Conservation (phyloP, 1,140 invertebrate species). For the Anoplophora glabripennis region DNA sequence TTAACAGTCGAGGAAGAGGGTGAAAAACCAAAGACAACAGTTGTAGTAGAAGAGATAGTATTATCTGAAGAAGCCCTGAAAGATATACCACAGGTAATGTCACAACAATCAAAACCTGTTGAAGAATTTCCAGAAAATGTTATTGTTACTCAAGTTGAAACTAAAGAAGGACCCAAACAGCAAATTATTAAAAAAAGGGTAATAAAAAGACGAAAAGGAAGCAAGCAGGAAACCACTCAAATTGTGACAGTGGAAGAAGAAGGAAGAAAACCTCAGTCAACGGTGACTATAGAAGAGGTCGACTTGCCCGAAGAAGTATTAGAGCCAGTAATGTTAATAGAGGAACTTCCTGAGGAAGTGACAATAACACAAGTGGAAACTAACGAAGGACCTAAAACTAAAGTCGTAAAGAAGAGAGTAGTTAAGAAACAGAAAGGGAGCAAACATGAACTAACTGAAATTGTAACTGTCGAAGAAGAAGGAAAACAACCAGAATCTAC, state of each 20-base stretch:
- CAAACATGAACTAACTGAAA: slow-evolving; percentile 38
- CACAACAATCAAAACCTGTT: slow-evolving; percentile 20
- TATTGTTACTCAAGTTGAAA: slow-evolving; percentile 26
- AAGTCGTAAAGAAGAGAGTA: slow-evolving; percentile 45
- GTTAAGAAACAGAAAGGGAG: slow-evolving; percentile 43
- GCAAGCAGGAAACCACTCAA: slow-evolving; percentile 27
- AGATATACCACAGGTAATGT: slow-evolving; percentile 3
- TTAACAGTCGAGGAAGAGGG: slow-evolving; percentile 42
- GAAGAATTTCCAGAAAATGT: slow-evolving; percentile 32
- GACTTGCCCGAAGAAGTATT: slow-evolving; percentile 23
- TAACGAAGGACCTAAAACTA: slow-evolving; percentile 34
- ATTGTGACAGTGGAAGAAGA: slow-evolving; percentile 35
- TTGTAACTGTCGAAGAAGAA: slow-evolving; percentile 40
- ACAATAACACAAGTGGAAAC: slow-evolving; percentile 24
- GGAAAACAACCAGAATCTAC: slow-evolving; percentile 33
- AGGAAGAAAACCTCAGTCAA: slow-evolving; percentile 23
- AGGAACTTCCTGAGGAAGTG: slow-evolving; percentile 33
- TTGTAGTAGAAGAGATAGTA: slow-evolving; percentile 39
- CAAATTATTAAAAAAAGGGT: slow-evolving; percentile 23
- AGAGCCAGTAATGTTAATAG: slow-evolving; percentile 26
- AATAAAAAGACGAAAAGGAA: slow-evolving; percentile 28
- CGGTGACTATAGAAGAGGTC: slow-evolving; percentile 34
- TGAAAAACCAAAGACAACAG: slow-evolving; percentile 41
- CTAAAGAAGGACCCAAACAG: slow-evolving; percentile 25
- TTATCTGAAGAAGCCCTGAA: slow-evolving; percentile 21